Percentiles rank a stretch among this genome's conserved stretches.
These are phyloP conservation scores for Sebastiscus tertius DNA, from an alignment of 2,797 vertebrate genomes.

Conservation along the genomic window DNA sequence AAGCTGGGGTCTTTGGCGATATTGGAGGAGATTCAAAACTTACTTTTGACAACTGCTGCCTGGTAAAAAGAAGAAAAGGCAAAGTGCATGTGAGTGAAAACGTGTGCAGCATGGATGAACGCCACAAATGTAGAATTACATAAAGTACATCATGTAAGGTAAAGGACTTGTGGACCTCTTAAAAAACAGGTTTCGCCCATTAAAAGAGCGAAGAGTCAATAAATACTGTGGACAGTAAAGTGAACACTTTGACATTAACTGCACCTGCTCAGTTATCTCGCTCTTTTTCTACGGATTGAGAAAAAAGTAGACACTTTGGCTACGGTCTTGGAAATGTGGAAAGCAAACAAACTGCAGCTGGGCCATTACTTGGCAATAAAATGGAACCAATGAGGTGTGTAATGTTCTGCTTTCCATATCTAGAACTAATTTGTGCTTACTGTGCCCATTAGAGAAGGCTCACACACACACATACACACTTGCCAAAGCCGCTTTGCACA, in stretches of 20 bases:
- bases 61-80: conserved; percentile 61
- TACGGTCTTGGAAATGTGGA: conserved; percentile 70
- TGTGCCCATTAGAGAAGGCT: conserved; percentile 52
- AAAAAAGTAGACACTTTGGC: conserved; percentile 55
- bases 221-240: conserved; percentile 32
- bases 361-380: conserved; percentile 77
- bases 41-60: conserved; percentile 83
- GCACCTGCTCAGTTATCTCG: conserved; percentile 50
- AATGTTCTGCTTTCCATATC: conserved; percentile 68
- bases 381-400: conserved; percentile 78
- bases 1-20: conserved; percentile 74
- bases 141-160: background rate
- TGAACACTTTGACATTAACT: conserved; percentile 33
- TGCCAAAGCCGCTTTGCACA: background rate
- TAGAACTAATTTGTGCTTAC: conserved; percentile 65
- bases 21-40: conserved; percentile 83
- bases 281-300: conserved; percentile 16
- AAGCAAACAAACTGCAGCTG: conserved; percentile 70
- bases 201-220: conserved; percentile 2
- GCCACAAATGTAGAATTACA: background rate
- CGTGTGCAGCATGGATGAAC: background rate
- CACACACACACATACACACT: background rate
- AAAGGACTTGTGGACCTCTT: background rate
- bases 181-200: background rate
- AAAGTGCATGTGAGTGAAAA: conserved; percentile 21